Evolutionary conservation across 2,797 vertebrate species (phyloP), one percentile per base, ranked within the genome.

Genomic region (Borostomias antarcticus): DNA sequence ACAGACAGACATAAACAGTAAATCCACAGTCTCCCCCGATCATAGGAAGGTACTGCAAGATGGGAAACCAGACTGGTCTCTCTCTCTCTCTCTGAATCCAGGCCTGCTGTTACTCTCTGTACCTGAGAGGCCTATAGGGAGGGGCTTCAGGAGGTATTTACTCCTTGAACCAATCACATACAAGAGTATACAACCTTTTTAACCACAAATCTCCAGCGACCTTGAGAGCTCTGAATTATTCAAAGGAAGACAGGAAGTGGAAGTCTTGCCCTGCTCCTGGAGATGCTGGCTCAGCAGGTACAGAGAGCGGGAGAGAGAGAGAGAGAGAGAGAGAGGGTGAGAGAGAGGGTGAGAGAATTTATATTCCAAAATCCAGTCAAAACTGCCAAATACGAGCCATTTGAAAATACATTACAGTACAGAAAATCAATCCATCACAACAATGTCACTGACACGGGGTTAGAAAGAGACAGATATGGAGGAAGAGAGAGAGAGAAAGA

Each of bases 181-280:
- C 79, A 74, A 78, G 73, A 66, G 64, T 68, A 30, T 56, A 63
- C 68, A 64, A 70, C 53, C 32, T 67, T 60, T 58, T 71, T 70
- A 61, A 13, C 23, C 59, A 4, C 30, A 65, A 78, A 70, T 70
- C 37, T 32, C 68, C 52, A 33, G 62, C 35, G 75, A 77, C 77
- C 68, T 82, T 82, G 70, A 82, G 73, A 79, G 72, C 73, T 65
- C 70, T 71, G 74, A 82, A 82, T 82, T 77, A 82, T 82, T 82
- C 75, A 82, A 70, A 70, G 56, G 32, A 25, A 21, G 32, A 82
- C 72, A 70, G 56, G 32, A 25, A 21, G 32, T 13, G 56, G 33
- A 57, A 33, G 56, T 21, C 29, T 19, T 21, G 32, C 32, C 23
- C 32, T 43, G 40, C 56, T 23, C 35, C 33, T 57, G 30, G 11